A percentile compares a stretch with the other conserved stretches of the same genome.
Evolutionary conservation across 2,113 vertebrate genomes (phyloP).

Genomic region (Lontra canadensis): DNA sequence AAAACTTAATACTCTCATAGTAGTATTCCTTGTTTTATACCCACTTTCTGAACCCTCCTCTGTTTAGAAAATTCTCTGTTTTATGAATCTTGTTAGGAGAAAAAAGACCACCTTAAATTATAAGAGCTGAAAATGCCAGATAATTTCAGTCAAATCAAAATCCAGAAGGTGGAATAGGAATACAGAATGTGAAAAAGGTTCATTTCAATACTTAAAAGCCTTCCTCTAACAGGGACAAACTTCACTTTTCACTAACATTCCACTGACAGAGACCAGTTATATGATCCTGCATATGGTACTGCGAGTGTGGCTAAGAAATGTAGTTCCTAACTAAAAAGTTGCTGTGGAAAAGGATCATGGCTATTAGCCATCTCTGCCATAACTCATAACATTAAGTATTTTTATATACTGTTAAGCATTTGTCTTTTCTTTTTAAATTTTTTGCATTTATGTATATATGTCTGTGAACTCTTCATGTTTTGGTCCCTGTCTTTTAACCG

Average conservation of each 20-base stretch:
- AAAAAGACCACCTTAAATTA: neutral
- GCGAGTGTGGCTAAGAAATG: neutral
- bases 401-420: neutral
- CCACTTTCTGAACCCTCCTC: neutral
- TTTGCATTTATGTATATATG: neutral
- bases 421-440: neutral
- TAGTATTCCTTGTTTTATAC: neutral
- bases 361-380: neutral
- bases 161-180: neutral
- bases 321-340: constrained; percentile 1
- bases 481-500: neutral
- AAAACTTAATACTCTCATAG: neutral
- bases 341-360: neutral
- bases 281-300: too few relatives aligned
- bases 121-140: neutral
- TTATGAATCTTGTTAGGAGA: neutral
- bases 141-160: neutral
- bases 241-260: neutral
- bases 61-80: neutral
- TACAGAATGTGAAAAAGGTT: neutral
- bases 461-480: neutral
- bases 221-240: neutral
- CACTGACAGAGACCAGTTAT: neutral
- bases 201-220: neutral
- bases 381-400: neutral